Evolutionary conservation across 1,140 invertebrate species (phyloP), one percentile per base, ranked within the genome.

Genomic region (Aphelenchoides avenae): DNA sequence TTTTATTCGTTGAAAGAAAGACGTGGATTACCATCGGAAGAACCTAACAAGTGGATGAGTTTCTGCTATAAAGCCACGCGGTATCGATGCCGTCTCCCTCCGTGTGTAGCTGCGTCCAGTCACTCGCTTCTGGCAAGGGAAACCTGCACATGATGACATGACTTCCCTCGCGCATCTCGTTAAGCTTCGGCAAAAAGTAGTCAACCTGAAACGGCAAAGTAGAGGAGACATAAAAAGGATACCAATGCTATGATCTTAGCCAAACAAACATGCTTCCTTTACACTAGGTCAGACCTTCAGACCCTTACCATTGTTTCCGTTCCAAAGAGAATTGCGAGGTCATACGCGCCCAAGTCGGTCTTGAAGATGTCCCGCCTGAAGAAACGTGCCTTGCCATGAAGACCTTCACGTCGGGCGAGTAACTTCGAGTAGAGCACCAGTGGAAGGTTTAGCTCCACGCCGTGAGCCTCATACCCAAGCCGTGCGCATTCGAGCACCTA

Each of bases 11-110:
- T n/a, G n/a, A n/a, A n/a, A n/a, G n/a, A n/a, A n/a, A n/a, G n/a
- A n/a, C n/a, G n/a, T n/a, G n/a, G n/a, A n/a, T n/a, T n/a, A n/a
- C n/a, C n/a, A n/a, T n/a, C n/a, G n/a, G n/a, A n/a, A n/a, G n/a
- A n/a, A n/a, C n/a, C n/a, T n/a, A n/a, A n/a, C n/a, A n/a, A n/a
- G n/a, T n/a, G n/a, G n/a, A n/a, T 15, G 44, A 20, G 15, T 33
- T 47, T 42, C 46, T 65, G 33, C 49, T 57, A 46, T 73, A 73
- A 22, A 73, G 56, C 70, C 70, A 73, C 26, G 65, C 67, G 29
- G 71, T 52, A 54, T 74, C 71, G 24, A 73, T 75, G 22, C 73
- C 73, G 42, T 61, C 59, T 31, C 73, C 71, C 44, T 68, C 61
- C 44, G 57, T 44, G 13, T 60, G 30, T 27, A 51, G 22, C 36